Conservation (phyloP, 2,888 invertebrate species). For the Phytoseiulus persimilis region DNA sequence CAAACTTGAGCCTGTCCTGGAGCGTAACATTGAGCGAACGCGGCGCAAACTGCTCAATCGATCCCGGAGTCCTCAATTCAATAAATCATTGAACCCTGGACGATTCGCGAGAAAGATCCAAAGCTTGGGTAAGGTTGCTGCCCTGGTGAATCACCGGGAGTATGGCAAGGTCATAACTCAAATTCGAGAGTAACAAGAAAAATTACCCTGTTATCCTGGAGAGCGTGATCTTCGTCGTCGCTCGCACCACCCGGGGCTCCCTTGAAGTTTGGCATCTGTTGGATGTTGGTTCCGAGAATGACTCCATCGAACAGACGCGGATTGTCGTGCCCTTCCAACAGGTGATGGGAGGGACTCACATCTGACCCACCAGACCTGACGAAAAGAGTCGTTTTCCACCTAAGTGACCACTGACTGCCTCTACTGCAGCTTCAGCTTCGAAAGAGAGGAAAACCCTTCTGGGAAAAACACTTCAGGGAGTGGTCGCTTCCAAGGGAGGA, state of each 20-base stretch:
- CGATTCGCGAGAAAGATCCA: not conserved
- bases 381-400: constrained; percentile 30
- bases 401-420: constrained; percentile 40
- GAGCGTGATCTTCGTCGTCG: not conserved
- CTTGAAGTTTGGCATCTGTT: not conserved
- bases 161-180: not conserved
- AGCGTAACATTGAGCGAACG: not conserved
- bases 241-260: not conserved
- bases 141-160: not conserved
- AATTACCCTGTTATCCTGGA: not conserved
- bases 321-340: constrained; percentile 72
- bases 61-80: not conserved
- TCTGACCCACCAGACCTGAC: constrained; percentile 61
- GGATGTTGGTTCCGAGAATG: constrained; percentile 53
- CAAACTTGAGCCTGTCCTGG: not conserved
- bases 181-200: not conserved
- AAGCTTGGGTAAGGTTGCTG: not conserved
- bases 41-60: not conserved
- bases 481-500: not conserved
- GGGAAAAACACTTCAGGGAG: not conserved
- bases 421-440: constrained; percentile 41
- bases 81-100: not conserved
- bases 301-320: constrained; percentile 78
- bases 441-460: constrained; percentile 23
- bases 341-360: constrained; percentile 69